Percentiles rank a stretch among this genome's conserved stretches.
Conservation (phyloP, 2,888 invertebrate species). For the Sinohyriopsis cumingii region DNA sequence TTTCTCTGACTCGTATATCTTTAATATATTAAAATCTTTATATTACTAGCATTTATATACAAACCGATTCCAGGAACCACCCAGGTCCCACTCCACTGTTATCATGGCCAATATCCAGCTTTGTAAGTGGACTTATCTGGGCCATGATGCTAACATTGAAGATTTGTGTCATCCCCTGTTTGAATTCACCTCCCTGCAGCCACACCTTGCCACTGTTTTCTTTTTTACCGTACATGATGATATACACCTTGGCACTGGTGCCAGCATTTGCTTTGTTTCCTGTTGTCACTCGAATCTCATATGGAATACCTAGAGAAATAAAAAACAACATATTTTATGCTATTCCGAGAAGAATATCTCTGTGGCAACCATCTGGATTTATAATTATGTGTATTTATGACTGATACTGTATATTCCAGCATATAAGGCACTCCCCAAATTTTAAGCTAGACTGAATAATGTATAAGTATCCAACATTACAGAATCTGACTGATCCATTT, state of each 20-base stretch:
- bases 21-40: too few relatives aligned
- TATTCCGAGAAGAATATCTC: not conserved
- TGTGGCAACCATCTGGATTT: too few relatives aligned
- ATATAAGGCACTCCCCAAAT: too few relatives aligned
- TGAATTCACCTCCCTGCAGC: slow-evolving; percentile 68
- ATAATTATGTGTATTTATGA: too few relatives aligned
- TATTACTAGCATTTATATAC: not conserved
- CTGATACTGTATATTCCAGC: too few relatives aligned
- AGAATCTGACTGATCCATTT: too few relatives aligned
- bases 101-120: slow-evolving; percentile 70
- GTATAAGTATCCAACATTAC: too few relatives aligned
- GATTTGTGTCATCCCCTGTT: slow-evolving; percentile 64
- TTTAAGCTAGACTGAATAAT: too few relatives aligned
- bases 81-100: slow-evolving; percentile 67
- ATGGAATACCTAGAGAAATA: slow-evolving; percentile 60
- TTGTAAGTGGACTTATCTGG: slow-evolving; percentile 65
- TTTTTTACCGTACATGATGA: slow-evolving; percentile 58
- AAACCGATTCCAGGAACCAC: slow-evolving; percentile 65
- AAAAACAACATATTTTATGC: not conserved
- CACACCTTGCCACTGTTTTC: slow-evolving; percentile 69
- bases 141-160: slow-evolving; percentile 67
- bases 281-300: slow-evolving; percentile 66
- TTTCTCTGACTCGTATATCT: too few relatives aligned
- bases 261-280: slow-evolving; percentile 67
- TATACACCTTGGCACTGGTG: slow-evolving; percentile 68